Evolutionary conservation across 2,888 invertebrate genomes (phyloP), one percentile per base, ranked within the genome.

Genomic region (Epinotia demarniana): DNA sequence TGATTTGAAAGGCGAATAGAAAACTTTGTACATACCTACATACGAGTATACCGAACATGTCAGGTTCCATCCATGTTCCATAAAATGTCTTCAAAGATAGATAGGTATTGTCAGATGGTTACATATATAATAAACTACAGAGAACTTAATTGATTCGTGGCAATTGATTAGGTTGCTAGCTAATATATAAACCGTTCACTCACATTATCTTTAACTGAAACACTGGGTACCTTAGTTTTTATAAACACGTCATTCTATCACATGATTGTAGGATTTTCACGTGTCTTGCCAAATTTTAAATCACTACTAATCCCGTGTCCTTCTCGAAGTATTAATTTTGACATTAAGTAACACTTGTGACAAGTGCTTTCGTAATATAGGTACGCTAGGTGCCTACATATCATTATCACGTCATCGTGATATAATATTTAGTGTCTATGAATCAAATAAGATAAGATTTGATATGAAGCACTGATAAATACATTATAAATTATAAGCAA

Each of bases 271-370:
- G 27, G 46, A 64, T 72, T 58, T 57, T 68, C 61, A 46, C 62
- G 67, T 73, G 16, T 39, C 23, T 57, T 46, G 19, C n/a, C 19
- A 6, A 67, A 39, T 39, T 61, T 61, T 69, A 57, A 78, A 55
- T 78, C 75, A 71, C 61, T 76, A 74, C 73, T 69, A 63, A 75
- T 75, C 70, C 64, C 39, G 49, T 63, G 33, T 39, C 23, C 74
- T 70, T 70, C 69, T 13, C 13, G 57, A 19, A 49, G 63, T 23
- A 57, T 58, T 57, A 58, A 60, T 55, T 64, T 66, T 70, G 64
- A 71, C 70, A 70, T 43, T 58, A 68, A 27, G n/a, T 67, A n/a
- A n/a, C n/a, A 61, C 55, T 61, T 46, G 43, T 53, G 27, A 27
- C 43, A 33, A 63, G 53, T 69, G 43, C 57, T 43, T 57, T 63